Conservation (phyloP, 1,140 invertebrate species). For the Papilio xuthus region DNA sequence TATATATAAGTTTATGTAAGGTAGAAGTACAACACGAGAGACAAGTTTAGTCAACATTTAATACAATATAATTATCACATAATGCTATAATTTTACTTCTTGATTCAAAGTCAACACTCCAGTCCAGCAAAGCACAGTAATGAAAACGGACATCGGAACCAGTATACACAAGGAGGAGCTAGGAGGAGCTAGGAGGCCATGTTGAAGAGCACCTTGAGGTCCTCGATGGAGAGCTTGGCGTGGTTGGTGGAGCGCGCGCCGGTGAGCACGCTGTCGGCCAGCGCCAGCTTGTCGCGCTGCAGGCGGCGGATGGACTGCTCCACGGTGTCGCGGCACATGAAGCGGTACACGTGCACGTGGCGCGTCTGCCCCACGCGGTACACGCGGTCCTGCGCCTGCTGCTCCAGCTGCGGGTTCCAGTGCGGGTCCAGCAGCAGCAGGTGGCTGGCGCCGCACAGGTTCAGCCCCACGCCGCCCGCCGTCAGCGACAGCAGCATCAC, state of each 20-base stretch:
- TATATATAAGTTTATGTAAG: neutral
- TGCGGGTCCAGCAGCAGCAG: conserved; percentile 94
- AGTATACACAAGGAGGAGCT: no score
- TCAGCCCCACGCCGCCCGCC: conserved; percentile 95
- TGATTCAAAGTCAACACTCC: no score
- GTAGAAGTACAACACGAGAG: neutral
- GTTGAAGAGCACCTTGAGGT: conserved; percentile 90
- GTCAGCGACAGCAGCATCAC: conserved; percentile 91
- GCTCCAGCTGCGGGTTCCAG: conserved; percentile 97
- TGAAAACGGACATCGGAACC: no score
- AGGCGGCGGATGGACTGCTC: conserved; percentile 91
- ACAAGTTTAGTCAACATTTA: neutral
- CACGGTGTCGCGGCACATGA: conserved; percentile 91
- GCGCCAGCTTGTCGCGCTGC: conserved; percentile 89
- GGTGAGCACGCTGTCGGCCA: conserved; percentile 90
- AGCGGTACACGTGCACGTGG: conserved; percentile 90
- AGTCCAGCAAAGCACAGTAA: no score
- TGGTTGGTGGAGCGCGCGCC: conserved; percentile 82
- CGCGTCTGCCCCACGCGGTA: conserved; percentile 94
- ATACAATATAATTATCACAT: neutral
- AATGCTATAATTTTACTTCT: neutral
- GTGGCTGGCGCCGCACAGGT: conserved; percentile 95
- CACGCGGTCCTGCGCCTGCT: conserved; percentile 95
- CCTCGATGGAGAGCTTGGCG: conserved; percentile 88
- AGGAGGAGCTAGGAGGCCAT: conserved; percentile 66